Conservation (phyloP, 2,797 vertebrate species). For the Smutsia gigantea region DNA sequence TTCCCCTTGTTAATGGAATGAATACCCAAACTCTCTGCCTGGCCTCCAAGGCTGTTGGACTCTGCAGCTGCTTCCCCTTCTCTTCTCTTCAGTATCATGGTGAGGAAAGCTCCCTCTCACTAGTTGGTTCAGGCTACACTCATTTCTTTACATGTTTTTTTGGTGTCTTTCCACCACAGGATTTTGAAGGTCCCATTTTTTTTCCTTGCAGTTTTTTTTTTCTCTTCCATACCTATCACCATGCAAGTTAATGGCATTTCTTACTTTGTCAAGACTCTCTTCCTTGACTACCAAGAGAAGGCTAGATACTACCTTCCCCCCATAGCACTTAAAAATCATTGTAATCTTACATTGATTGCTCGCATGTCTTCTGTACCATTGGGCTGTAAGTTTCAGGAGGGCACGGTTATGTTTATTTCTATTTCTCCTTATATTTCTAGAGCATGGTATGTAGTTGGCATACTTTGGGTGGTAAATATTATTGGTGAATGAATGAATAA, state of each 20-base stretch:
- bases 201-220: not conserved
- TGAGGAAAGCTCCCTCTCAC: not conserved
- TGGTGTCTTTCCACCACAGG: rapidly evolving
- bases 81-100: not conserved
- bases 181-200: not conserved
- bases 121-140: not conserved
- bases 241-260: not conserved
- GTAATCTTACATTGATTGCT: rapidly evolving
- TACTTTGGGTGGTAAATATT: not conserved
- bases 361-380: not conserved
- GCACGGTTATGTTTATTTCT: not conserved
- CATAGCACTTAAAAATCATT: not conserved
- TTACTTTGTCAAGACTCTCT: not conserved
- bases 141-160: not conserved
- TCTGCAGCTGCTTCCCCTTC: too few species aligned
- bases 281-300: not conserved
- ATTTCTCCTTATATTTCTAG: not conserved
- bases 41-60: rapidly evolving
- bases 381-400: not conserved
- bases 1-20: not conserved
- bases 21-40: rapidly evolving
- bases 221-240: not conserved
- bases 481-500: not conserved
- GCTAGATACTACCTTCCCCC: not conserved
- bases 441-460: not conserved